Conservation (phyloP, 2,113 vertebrate genomes). For the Zeus faber region DNA sequence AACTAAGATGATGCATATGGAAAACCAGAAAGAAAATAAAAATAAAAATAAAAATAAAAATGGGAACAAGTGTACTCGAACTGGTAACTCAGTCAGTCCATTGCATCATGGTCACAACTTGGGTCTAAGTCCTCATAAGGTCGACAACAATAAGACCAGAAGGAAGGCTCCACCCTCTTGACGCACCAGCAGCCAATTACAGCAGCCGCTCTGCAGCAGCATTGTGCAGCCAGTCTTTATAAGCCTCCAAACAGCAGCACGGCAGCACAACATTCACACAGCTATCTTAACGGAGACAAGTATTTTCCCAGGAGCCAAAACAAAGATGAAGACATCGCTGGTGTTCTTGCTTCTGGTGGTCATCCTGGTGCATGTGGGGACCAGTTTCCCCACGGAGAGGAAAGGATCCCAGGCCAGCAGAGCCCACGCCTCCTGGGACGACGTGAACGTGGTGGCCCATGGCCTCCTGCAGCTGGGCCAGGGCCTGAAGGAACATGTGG, state of each 20-base stretch:
- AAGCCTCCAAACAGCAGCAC: conserved; percentile 28
- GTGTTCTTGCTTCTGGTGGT: conserved; percentile 39
- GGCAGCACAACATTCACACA: background rate
- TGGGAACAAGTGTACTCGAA: too few relatives aligned
- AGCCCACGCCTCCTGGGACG: conserved; percentile 87
- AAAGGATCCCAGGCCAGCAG: conserved; percentile 38
- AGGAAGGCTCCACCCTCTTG: conserved; percentile 32
- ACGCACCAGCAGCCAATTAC: conserved; percentile 45
- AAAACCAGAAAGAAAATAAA: too few relatives aligned
- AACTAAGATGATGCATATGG: too few relatives aligned
- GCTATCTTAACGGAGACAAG: background rate
- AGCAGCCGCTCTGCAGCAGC: conserved; percentile 29
- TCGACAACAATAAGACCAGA: background rate
- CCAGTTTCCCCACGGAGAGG: conserved; percentile 51
- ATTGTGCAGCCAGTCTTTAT: conserved; percentile 41
- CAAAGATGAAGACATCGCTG: conserved; percentile 49
- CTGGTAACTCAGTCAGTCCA: conserved; percentile 9
- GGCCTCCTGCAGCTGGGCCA: conserved; percentile 93
- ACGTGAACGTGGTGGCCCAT: conserved; percentile 89
- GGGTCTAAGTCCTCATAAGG: background rate
- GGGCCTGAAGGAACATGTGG: conserved; percentile 90
- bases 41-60: too few relatives aligned
- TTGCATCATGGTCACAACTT: conserved; percentile 34
- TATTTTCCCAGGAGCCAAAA: background rate
- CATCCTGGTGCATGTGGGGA: conserved; percentile 34